These are phyloP conservation scores for Artemia sinica DNA, from an alignment of 2,888 invertebrate species.

Conservation along the genomic window DNA sequence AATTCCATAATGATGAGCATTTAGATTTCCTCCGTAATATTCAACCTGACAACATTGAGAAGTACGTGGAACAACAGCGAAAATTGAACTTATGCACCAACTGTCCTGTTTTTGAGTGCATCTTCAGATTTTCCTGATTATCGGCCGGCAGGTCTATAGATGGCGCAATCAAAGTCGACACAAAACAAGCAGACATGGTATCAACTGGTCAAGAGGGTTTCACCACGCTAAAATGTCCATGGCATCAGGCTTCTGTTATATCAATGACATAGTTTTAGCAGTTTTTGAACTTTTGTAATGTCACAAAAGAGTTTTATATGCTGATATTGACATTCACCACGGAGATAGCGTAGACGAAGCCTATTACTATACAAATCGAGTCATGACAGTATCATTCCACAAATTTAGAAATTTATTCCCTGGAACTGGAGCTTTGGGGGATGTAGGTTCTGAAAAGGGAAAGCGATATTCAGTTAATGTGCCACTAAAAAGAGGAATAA, in stretches of 20 bases:
- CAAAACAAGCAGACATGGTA: conserved; percentile 95
- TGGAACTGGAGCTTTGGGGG: conserved; percentile 61
- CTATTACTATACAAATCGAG: conserved; percentile 95
- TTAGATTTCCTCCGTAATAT: conserved; percentile 90
- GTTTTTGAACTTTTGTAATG: conserved; percentile 92
- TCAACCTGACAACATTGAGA: conserved; percentile 95
- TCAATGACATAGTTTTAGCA: conserved; percentile 95
- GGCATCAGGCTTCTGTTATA: conserved; percentile 97
- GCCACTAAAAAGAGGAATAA: conserved; percentile 93
- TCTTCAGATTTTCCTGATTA: conserved; percentile 96
- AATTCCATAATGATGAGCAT: conserved; percentile 98
- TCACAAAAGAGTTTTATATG: conserved; percentile 88
- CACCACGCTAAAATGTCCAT: conserved; percentile 99
- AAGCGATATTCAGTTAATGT: conserved; percentile 99
- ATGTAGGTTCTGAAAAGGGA: conserved; percentile 53
- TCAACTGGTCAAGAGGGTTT: conserved; percentile 98
- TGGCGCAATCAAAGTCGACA: conserved; percentile 96
- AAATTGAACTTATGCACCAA: conserved; percentile 80
- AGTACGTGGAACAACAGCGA: conserved; percentile 98
- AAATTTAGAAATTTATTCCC: conserved; percentile 99
- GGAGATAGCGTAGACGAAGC: conserved; percentile 99
- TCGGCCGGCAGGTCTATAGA: conserved; percentile 97
- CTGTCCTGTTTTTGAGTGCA: conserved; percentile 97
- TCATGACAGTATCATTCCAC: conserved; percentile 98
- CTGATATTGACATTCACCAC: conserved; percentile 98